phyloP scores from a whole-genome alignment of 2,797 vertebrate species.

The Molossus molossus region DNA sequence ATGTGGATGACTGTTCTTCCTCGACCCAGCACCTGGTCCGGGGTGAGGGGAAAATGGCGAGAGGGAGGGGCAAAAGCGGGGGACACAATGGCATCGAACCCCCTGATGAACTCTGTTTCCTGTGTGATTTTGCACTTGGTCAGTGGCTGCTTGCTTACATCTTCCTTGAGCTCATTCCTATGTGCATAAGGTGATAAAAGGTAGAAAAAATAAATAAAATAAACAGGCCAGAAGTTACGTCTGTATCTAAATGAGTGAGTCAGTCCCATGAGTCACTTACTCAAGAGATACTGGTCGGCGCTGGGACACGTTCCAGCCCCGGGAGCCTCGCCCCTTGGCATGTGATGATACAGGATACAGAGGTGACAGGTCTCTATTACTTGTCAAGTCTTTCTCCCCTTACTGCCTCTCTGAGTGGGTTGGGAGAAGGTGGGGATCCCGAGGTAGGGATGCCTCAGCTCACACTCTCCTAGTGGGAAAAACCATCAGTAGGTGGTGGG shows the following conservation, averaged over 20 bases:
- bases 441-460: background rate
- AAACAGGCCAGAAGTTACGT: background rate
- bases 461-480: background rate
- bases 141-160: accelerated
- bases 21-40: background rate
- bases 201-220: background rate
- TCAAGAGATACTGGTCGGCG: background rate
- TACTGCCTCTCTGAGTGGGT: background rate
- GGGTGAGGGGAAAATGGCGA: background rate
- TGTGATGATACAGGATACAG: background rate
- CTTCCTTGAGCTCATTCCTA: background rate
- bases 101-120: background rate
- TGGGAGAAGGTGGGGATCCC: background rate
- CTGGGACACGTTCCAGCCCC: background rate
- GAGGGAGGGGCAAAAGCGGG: background rate
- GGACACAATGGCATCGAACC: no score
- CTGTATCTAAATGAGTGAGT: conserved; percentile 15
- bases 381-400: background rate
- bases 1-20: background rate
- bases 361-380: background rate
- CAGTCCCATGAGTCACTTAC: background rate
- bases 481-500: background rate
- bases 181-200: background rate
- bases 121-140: accelerated
- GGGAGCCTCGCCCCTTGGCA: background rate